phyloP scores from a whole-genome alignment of 2,797 vertebrate genomes.

The Harpagifer antarcticus region DNA sequence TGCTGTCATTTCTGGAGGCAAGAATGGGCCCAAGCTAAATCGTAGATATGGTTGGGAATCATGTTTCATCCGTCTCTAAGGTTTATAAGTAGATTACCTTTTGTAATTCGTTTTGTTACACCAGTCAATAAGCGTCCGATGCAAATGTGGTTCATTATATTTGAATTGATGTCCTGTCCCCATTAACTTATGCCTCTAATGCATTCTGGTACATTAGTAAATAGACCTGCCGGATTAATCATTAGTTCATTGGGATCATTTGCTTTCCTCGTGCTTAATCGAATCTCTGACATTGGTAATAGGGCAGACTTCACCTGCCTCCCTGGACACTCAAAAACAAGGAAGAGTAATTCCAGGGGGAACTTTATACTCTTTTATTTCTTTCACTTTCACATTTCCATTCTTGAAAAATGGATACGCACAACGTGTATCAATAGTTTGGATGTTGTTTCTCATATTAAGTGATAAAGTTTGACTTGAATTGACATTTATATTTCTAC shows the following conservation, averaged over 20 bases:
- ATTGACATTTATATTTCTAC: constrained; percentile 57
- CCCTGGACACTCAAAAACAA: constrained; percentile 84
- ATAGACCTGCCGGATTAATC: constrained; percentile 98
- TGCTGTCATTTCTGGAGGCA: constrained; percentile 81
- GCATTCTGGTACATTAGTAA: constrained; percentile 97
- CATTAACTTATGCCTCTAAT: constrained; percentile 99
- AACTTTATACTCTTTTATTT: constrained; percentile 60
- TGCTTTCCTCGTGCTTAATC: constrained; percentile 90
- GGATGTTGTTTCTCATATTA: constrained; percentile 29
- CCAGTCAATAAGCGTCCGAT: constrained; percentile 96
- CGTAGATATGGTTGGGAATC: constrained; percentile 83
- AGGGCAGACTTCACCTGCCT: constrained; percentile 89
- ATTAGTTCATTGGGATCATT: constrained; percentile 98
- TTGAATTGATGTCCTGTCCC: constrained; percentile 99
- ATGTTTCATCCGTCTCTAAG: constrained; percentile 88
- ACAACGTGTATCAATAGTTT: constrained; percentile 1
- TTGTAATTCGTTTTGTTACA: constrained; percentile 96
- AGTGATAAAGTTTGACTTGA: constrained; percentile 41
- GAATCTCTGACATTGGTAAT: constrained; percentile 95
- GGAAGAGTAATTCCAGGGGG: constrained; percentile 79
- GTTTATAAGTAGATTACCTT: constrained; percentile 96
- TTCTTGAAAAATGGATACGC: constrained; percentile 10
- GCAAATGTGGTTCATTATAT: constrained; percentile 99
- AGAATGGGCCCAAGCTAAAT: constrained; percentile 69
- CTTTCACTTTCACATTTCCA: constrained; percentile 56